Percentiles rank a stretch among this genome's conserved stretches.
Conservation (phyloP, 53 echinoderm and acorn worm species). For the Pentamera pediparva region DNA sequence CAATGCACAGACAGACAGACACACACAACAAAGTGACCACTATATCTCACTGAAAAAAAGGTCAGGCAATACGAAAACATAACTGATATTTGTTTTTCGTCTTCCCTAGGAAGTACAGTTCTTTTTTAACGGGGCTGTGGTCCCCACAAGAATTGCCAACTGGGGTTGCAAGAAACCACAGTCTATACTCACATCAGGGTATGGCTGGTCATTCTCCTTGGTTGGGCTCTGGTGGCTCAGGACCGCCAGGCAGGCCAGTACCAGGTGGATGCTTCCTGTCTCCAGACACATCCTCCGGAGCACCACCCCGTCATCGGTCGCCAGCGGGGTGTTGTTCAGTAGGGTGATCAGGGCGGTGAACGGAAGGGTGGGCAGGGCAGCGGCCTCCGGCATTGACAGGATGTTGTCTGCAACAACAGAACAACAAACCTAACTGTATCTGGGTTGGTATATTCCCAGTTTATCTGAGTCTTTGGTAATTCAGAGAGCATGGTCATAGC, state of each 20-base stretch:
- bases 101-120: too few species aligned
- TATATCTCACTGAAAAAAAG: too few species aligned
- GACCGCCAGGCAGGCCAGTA: constrained; percentile 88
- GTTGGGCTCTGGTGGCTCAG: constrained; percentile 87
- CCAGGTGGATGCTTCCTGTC: constrained; percentile 85
- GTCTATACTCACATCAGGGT: constrained; percentile 17
- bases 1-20: too few species aligned
- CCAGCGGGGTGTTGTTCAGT: constrained; percentile 86
- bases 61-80: too few species aligned
- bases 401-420: constrained; percentile 58
- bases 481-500: too few species aligned
- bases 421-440: background rate
- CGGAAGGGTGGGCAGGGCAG: constrained; percentile 81
- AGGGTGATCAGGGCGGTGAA: constrained; percentile 90
- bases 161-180: background rate
- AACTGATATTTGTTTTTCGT: too few species aligned
- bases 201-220: background rate
- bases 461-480: too few species aligned
- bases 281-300: constrained; percentile 86
- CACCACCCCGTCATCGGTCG: constrained; percentile 94
- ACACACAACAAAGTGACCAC: too few species aligned
- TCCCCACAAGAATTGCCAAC: background rate
- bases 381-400: constrained; percentile 69
- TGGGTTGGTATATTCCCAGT: too few species aligned
- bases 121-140: too few species aligned